A percentile compares a stretch with the other conserved stretches of the same genome.
Evolutionary conservation across 2,888 invertebrate species (phyloP).

Genomic region (Antheraea yamamai): DNA sequence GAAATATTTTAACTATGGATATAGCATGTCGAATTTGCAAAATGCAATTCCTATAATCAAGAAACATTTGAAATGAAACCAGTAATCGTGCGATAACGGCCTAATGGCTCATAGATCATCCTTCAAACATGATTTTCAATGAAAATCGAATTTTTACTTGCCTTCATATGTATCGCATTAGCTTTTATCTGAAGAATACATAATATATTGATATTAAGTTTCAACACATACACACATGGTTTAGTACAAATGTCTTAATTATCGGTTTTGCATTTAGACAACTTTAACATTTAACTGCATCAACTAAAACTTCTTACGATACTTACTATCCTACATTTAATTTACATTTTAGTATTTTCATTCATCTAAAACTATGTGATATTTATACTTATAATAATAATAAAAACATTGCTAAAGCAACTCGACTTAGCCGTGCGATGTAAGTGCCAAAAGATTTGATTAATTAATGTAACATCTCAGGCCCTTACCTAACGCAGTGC

Average conservation of each 20-base stretch:
- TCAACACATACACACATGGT: too few species aligned
- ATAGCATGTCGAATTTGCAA: not conserved
- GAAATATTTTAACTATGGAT: not conserved
- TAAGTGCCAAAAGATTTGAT: slow-evolving; percentile 56
- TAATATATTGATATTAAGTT: too few species aligned
- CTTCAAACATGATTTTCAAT: not conserved
- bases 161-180: too few species aligned
- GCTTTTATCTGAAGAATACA: not conserved
- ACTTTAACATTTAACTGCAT: not conserved
- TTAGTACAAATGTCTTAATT: not conserved
- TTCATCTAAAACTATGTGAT: slow-evolving; percentile 12
- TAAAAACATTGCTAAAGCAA: slow-evolving; percentile 18
- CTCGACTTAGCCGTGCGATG: slow-evolving; percentile 22
- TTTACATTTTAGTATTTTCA: not conserved
- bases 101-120: not conserved
- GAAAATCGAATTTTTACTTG: not conserved
- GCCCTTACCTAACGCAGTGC: slow-evolving; percentile 49
- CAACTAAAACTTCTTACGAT: not conserved
- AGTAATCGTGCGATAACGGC: not conserved
- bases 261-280: not conserved
- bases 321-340: not conserved
- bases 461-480: slow-evolving; percentile 54
- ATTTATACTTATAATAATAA: slow-evolving; percentile 15
- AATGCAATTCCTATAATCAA: not conserved
- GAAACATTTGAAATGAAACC: not conserved